phyloP scores from a whole-genome alignment of 2,113 vertebrate genomes.

The Promerops cafer region DNA sequence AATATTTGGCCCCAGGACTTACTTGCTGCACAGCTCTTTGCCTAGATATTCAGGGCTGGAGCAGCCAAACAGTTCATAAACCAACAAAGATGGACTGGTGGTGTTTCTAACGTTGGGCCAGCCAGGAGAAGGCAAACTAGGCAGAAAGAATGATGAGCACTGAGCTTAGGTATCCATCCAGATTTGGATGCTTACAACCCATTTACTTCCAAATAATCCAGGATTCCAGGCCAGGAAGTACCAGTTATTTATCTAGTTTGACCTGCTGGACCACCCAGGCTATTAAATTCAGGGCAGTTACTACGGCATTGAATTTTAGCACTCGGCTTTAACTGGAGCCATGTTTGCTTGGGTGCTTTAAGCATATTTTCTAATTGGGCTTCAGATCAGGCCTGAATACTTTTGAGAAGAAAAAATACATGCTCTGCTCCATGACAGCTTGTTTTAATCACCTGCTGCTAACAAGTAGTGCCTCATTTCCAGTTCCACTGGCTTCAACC shows the following conservation, averaged over 20 bases:
- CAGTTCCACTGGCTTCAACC: neutral
- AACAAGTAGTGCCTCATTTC: neutral
- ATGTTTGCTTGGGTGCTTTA: neutral
- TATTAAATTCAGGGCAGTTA: neutral
- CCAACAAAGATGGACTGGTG: neutral
- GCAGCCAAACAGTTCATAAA: neutral
- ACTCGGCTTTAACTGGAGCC: neutral
- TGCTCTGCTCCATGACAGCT: neutral
- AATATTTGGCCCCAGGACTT: rapidly evolving
- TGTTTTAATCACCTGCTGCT: neutral
- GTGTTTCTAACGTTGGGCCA: neutral
- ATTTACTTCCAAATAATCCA: neutral
- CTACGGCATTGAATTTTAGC: neutral
- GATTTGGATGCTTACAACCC: neutral
- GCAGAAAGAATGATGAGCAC: rapidly evolving
- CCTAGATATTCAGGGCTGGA: neutral
- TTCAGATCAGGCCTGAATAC: neutral
- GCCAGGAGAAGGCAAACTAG: neutral
- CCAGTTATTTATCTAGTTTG: neutral
- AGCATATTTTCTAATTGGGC: neutral
- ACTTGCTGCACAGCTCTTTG: neutral
- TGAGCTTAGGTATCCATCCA: neutral
- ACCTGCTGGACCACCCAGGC: neutral
- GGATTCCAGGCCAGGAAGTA: neutral
- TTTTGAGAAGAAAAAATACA: neutral